A percentile compares a stretch with the other conserved stretches of the same genome.
Evolutionary conservation across 1,140 invertebrate species (phyloP).

Genomic region (Bombus soroeensis): DNA sequence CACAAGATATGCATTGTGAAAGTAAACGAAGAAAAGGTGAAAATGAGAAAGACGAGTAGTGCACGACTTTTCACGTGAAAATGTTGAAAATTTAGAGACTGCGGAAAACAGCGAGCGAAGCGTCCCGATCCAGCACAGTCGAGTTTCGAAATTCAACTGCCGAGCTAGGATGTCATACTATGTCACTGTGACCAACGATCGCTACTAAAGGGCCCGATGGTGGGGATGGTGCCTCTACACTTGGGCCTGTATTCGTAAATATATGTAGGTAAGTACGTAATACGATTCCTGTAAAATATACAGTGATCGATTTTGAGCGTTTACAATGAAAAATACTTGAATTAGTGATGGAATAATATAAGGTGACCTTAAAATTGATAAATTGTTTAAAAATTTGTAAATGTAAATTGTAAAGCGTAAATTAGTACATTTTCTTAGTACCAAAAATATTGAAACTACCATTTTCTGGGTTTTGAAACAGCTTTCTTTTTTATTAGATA

Average conservation of each 20-base stretch:
- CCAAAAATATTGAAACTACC: not conserved
- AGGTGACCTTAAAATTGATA: not conserved
- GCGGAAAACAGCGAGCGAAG: not conserved
- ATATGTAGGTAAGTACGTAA: not conserved
- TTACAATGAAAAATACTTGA: not conserved
- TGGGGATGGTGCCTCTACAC: conserved; percentile 10
- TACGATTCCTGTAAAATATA: not conserved
- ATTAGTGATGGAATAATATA: not conserved
- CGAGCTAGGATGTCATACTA: not conserved
- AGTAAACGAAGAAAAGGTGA: not conserved
- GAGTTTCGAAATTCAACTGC: conserved; percentile 42
- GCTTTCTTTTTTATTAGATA: not conserved
- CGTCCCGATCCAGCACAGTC: not conserved
- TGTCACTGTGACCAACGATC: not conserved
- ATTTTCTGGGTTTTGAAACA: not conserved
- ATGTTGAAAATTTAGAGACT: not conserved
- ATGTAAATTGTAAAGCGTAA: not conserved
- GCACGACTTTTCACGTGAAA: not conserved
- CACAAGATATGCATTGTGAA: conserved; percentile 42
- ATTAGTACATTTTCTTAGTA: not conserved
- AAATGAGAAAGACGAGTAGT: not conserved
- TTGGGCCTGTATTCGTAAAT: conserved; percentile 7
- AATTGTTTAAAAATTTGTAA: not conserved
- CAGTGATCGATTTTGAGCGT: not conserved
- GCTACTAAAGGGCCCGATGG: conserved; percentile 27